Evolutionary conservation across 2,888 invertebrate genomes (phyloP), one percentile per base, ranked within the genome.

Genomic region (Cephus nigrinus): DNA sequence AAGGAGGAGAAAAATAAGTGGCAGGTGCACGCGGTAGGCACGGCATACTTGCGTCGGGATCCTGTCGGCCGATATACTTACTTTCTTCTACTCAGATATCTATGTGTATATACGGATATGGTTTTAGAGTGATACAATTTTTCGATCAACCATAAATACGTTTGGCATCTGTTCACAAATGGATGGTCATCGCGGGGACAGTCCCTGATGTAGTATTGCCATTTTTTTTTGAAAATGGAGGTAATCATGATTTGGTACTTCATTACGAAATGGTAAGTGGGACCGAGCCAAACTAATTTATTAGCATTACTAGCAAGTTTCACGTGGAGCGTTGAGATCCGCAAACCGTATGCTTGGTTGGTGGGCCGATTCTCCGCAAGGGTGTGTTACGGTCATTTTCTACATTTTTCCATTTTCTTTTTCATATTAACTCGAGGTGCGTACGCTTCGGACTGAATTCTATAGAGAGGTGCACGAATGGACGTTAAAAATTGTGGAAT

Each of bases 1-100:
- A n/a, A 75, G n/a, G 68, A n/a, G 69, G 80, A 34, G 40, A 73
- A 73, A 81, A 79, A 76, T 79, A 81, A 80, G 75, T 78, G 76
- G 82, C 81, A 80, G 81, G 30, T 72, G 78, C 68, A 33, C 36
- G 74, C 35, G 32, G 74, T 74, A 74, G 33, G 32, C 36, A 34
- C 33, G 12, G 35, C 34, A 30, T 40, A 34, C 74, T 34, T 74
- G n/a, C 74, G 74, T 23, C 33, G 35, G 74, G 71, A 71, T 33
- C 71, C 71, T 71, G 71, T 33, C 71, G 12, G 71, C 31, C 23
- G 71, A 71, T 71, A 55, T 55, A 55, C 55, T 55, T 55, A 71
- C 71, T 11, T 71, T 30, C 71, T 71, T 71, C 1, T 4, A 33
- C 71, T 12, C 2, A 12, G 32, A 12, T 36, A 36, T 36, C 12